phyloP scores from a whole-genome alignment of 2,888 invertebrate genomes.

The Plagiodera versicolora region DNA sequence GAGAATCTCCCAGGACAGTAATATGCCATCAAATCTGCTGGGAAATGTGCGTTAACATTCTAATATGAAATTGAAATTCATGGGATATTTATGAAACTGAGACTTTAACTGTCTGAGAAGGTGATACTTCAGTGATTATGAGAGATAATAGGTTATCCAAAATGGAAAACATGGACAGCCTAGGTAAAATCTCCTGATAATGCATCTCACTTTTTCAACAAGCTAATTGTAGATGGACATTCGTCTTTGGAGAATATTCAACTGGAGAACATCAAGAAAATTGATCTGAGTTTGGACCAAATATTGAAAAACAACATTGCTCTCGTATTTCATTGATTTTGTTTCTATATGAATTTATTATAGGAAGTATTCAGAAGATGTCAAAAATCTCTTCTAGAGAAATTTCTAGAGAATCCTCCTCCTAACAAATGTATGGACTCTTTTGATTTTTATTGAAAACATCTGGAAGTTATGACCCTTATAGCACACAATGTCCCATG shows the following conservation, averaged over 20 bases:
- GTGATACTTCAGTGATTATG: no score
- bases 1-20: background rate
- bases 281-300: constrained; percentile 68
- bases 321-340: constrained; percentile 78
- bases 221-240: constrained; percentile 28
- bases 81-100: no score
- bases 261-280: constrained; percentile 48
- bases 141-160: constrained; percentile 59
- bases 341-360: no score
- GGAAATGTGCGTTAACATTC: background rate
- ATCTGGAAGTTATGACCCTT: no score
- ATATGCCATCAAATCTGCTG: background rate
- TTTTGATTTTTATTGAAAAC: no score
- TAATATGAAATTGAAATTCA: background rate
- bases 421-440: no score
- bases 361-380: no score
- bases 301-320: constrained; percentile 77
- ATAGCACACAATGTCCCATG: no score
- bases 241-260: constrained; percentile 40
- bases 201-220: background rate
- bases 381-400: no score
- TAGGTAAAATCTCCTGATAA: constrained; percentile 24
- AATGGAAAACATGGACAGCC: constrained; percentile 46
- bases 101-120: no score
- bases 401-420: no score